Evolutionary conservation across 2,797 vertebrate species (phyloP).

Genomic region (Acanthis flammea): DNA sequence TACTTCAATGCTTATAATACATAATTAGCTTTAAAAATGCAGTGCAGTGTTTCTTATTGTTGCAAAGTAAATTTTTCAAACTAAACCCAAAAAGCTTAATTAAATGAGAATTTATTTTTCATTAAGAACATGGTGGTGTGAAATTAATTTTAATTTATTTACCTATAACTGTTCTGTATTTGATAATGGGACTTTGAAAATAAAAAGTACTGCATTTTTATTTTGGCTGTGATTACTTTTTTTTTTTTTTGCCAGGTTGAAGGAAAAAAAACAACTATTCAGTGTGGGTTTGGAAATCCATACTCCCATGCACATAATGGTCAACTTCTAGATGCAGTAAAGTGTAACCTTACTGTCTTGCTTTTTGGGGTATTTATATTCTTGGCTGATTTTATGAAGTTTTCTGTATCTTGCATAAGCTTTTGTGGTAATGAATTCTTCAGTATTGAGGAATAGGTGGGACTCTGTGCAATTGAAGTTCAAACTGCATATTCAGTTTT

Average conservation of each 20-base stretch:
- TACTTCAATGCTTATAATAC: not conserved
- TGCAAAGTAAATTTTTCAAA: not conserved
- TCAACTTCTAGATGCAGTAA: not conserved
- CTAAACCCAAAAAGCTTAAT: not conserved
- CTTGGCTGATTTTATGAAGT: not conserved
- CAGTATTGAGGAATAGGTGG: not conserved
- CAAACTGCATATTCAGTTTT: not conserved
- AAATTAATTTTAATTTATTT: not conserved
- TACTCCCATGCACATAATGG: not conserved
- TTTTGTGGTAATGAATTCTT: not conserved
- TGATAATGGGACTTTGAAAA: not conserved
- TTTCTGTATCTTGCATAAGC: not conserved
- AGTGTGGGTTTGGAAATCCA: not conserved
- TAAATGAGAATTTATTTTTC: constrained; percentile 14
- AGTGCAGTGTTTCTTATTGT: not conserved
- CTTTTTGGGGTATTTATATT: not conserved
- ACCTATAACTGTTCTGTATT: not conserved
- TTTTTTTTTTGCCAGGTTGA: not conserved
- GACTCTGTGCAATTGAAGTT: not conserved
- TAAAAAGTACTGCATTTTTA: not conserved
- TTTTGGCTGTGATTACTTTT: not conserved
- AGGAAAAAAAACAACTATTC: not conserved
- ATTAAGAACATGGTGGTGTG: not conserved
- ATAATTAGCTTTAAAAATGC: not conserved
- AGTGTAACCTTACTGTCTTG: not conserved